These are phyloP conservation scores for Prunella fulvescens DNA, from an alignment of 2,113 vertebrate genomes.

Conservation along the genomic window DNA sequence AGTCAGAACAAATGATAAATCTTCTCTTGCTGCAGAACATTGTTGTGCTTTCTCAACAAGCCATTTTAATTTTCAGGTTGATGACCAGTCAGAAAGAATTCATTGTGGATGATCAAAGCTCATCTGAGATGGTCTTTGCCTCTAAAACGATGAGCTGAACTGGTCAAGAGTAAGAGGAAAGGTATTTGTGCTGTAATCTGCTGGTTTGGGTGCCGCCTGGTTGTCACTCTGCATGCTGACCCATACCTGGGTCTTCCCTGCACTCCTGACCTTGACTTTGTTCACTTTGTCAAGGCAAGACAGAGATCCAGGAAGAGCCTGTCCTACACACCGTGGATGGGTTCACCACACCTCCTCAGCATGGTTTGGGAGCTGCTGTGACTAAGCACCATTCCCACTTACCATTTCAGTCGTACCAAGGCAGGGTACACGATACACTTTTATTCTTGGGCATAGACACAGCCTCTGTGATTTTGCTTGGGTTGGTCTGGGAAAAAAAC, in stretches of 20 bases:
- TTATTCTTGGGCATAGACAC: background rate
- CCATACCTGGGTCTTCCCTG: background rate
- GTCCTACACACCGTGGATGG: background rate
- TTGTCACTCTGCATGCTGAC: background rate
- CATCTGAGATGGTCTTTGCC: background rate
- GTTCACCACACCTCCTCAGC: accelerated
- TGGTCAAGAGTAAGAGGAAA: background rate
- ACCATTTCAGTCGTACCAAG: background rate
- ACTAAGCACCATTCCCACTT: accelerated
- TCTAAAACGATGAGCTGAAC: conserved; percentile 18
- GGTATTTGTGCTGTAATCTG: conserved; percentile 10
- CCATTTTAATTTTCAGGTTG: conserved; percentile 72
- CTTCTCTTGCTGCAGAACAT: background rate
- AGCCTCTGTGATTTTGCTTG: background rate
- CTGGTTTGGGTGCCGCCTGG: background rate
- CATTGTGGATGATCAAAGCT: conserved; percentile 59
- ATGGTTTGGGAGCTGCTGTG: background rate
- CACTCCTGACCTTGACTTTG: background rate
- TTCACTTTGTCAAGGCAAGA: background rate
- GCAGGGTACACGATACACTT: accelerated
- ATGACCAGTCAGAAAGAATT: conserved; percentile 62
- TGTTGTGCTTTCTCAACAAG: conserved; percentile 50
- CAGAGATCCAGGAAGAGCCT: background rate
- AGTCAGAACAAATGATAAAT: conserved; percentile 59
- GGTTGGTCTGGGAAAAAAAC: background rate